Evolutionary conservation across 2,797 vertebrate species (phyloP).

Genomic region (Tenualosa ilisha): DNA sequence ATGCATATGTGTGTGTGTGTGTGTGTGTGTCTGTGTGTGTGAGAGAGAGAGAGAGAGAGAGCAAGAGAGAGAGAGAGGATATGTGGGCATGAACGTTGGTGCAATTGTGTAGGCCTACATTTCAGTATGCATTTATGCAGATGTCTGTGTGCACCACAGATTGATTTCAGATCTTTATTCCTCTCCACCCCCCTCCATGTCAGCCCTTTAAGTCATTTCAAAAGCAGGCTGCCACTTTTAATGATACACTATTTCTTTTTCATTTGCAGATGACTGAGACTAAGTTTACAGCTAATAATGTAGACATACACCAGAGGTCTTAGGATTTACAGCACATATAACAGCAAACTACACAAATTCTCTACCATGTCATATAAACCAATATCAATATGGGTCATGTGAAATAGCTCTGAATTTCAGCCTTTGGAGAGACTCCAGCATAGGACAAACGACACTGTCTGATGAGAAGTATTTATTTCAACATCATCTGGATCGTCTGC

Average conservation of each 20-base stretch:
- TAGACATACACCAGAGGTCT: background rate
- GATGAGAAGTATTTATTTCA: background rate
- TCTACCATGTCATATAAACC: background rate
- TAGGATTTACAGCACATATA: background rate
- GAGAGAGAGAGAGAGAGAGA: no score
- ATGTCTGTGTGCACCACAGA: constrained; percentile 51
- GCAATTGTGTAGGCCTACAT: background rate
- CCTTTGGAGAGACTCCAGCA: background rate
- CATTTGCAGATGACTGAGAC: background rate
- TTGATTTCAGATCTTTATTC: constrained; percentile 23
- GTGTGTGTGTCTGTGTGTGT: no score
- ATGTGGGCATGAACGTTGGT: background rate
- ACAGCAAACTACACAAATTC: background rate
- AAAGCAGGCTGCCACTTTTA: constrained; percentile 22
- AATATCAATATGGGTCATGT: background rate
- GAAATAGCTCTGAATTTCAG: background rate
- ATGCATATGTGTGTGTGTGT: no score
- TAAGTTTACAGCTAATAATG: background rate
- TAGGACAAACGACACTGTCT: background rate
- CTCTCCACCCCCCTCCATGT: constrained; percentile 17
- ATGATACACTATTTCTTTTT: constrained; percentile 21
- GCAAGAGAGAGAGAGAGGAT: no score
- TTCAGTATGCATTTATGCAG: constrained; percentile 55
- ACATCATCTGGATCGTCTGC: background rate
- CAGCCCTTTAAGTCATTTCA: constrained; percentile 34